Conservation (phyloP, 2,797 vertebrate genomes). For the Chrysolophus pictus region DNA sequence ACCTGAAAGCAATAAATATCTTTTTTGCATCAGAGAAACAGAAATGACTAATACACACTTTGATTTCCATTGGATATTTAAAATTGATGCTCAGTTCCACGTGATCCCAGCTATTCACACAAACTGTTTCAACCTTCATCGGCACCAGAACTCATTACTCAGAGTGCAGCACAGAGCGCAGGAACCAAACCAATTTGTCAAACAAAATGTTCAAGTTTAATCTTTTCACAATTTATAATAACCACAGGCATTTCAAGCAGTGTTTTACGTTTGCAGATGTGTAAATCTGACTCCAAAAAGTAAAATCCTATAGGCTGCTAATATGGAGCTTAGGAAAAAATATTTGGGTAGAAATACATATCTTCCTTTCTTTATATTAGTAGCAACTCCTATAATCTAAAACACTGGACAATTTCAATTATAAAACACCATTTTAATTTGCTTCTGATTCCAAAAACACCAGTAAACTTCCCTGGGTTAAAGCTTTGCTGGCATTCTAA, state of each 20-base stretch:
- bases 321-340: neutral
- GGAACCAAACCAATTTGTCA: neutral
- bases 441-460: neutral
- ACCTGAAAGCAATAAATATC: neutral
- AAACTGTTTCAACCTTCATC: neutral
- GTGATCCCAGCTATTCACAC: neutral
- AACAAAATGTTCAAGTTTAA: constrained; percentile 5
- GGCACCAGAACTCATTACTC: neutral
- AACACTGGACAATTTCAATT: neutral
- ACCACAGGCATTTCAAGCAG: neutral
- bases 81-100: constrained; percentile 7
- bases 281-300: neutral
- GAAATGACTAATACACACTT: neutral
- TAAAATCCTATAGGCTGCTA: neutral
- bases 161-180: neutral
- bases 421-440: neutral
- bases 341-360: neutral
- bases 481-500: neutral
- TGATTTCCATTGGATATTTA: constrained; percentile 12
- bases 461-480: neutral
- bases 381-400: neutral
- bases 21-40: neutral
- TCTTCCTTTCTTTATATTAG: neutral
- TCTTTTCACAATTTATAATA: constrained; percentile 2
- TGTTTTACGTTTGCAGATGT: neutral